Percentiles rank a stretch among this genome's conserved stretches.
Conservation (phyloP, 2,797 vertebrate genomes). For the Sarcoramphus papa region DNA sequence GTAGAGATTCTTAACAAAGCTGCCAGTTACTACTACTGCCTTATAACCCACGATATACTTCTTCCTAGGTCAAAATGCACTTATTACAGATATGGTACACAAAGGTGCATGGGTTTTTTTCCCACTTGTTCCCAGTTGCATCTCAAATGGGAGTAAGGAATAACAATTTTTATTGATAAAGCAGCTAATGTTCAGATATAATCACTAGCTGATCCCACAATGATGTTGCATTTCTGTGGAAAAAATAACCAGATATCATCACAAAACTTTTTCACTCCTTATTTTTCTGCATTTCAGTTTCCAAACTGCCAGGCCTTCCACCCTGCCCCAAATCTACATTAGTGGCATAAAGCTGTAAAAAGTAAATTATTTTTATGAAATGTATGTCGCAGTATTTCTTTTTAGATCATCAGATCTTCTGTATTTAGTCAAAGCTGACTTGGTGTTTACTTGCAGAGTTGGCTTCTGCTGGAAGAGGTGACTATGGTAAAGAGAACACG, state of each 20-base stretch:
- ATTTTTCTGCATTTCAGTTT: conserved; percentile 25
- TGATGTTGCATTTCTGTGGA: not conserved
- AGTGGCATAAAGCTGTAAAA: not conserved
- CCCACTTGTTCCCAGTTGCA: not conserved
- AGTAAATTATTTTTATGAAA: not conserved
- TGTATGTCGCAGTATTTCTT: not conserved
- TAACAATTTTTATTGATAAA: not conserved
- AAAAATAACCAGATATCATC: not conserved
- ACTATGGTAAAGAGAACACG: not conserved
- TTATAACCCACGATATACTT: not conserved
- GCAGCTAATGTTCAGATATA: not conserved
- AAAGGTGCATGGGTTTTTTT: not conserved
- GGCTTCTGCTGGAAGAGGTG: not conserved
- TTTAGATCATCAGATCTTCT: not conserved
- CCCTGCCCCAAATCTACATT: not conserved
- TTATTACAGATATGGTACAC: not conserved
- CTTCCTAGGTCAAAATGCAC: not conserved
- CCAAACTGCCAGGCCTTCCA: not conserved
- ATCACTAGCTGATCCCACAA: not conserved
- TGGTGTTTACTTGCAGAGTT: not conserved
- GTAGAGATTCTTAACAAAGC: not conserved
- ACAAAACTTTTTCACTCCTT: not conserved
- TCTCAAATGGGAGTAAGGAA: not conserved
- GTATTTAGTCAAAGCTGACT: not conserved
- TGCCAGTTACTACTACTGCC: not conserved